Base-by-base conservation (phyloP, 2,113 vertebrate species). In the Rhegmatorhina hoffmannsi region DNA sequence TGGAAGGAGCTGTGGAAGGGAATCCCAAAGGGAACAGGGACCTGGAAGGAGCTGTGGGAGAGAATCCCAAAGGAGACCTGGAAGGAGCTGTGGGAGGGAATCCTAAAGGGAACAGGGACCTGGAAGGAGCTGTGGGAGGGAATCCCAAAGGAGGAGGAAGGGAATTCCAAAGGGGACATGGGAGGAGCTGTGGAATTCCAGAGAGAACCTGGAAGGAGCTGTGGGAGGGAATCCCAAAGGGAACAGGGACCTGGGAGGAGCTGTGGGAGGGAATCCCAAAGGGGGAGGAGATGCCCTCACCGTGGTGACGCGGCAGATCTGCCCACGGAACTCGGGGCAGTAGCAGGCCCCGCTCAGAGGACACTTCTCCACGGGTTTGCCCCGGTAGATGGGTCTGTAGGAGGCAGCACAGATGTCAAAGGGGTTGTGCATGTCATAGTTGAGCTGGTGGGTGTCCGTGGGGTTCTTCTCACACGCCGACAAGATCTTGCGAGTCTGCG, bases 341-440 rank as follows among this genome's bases (percentile, higher is more conserved):
- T 99, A 99, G 95, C 99, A 99, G 94, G 99, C 99, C 2, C 99
- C 99, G 1, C 99, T 99, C 40, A 99, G 98, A 0, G 99, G 99
- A 85, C 99, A 99, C 76, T 98, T 99, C 96, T 99, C 99, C 73
- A 99, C 97, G 0, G 99, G 98, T 6, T 99, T 99, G 18, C 99
- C 99, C 3, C 99, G 98, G 94, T 99, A 99, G 84, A 99, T 98
- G 38, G 99, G 99, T 33, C 98, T 98, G 53, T 98, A 99, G 13
- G 99, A 99, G 63, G 99, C 98, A 1, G 98, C 99, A 17, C 99
- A 99, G 96, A 99, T 98, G 96, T 99, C 99, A 12, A 99, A 99
- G 28, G 99, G 99, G 93, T 99, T 99, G 97, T 99, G 99, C 96
- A 99, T 99, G 97, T 99, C 99, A 6, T 99, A 99, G 97, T 98